phyloP scores from a whole-genome alignment of 2,888 invertebrate genomes.

The Dryocosmus kuriphilus region DNA sequence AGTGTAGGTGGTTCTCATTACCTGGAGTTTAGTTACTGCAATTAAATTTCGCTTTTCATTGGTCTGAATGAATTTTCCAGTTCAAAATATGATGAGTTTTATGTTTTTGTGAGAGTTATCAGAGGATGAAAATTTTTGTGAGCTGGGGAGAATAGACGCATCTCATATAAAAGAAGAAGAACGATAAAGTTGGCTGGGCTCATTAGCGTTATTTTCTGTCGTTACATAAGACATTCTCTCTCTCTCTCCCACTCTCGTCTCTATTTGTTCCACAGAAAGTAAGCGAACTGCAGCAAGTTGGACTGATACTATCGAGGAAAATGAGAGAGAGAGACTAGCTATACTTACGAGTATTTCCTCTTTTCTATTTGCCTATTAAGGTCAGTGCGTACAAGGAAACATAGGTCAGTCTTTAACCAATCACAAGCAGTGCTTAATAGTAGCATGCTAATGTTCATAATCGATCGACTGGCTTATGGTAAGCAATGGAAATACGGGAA shows the following conservation, averaged over 20 bases:
- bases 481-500: slow-evolving; percentile 48
- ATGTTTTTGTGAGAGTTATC: slow-evolving; percentile 7
- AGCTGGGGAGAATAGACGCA: slow-evolving; percentile 45
- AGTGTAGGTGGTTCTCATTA: slow-evolving; percentile 6
- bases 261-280: not conserved
- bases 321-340: slow-evolving; percentile 43
- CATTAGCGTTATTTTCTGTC: slow-evolving; percentile 77
- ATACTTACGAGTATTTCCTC: slow-evolving; percentile 30
- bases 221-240: slow-evolving; percentile 71
- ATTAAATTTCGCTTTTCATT: slow-evolving; percentile 9
- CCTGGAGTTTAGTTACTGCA: slow-evolving; percentile 10
- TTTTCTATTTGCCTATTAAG: slow-evolving; percentile 1
- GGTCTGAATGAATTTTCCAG: not conserved
- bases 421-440: not conserved
- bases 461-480: slow-evolving; percentile 45
- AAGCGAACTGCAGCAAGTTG: not conserved
- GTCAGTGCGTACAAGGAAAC: slow-evolving; percentile 18
- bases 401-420: not conserved
- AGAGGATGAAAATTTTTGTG: slow-evolving; percentile 8
- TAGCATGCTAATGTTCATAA: slow-evolving; percentile 43
- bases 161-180: slow-evolving; percentile 58
- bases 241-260: not conserved
- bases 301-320: slow-evolving; percentile 14
- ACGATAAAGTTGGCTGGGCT: slow-evolving; percentile 69
- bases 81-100: not conserved